Evolutionary conservation across 2,113 vertebrate genomes (phyloP), one percentile per base, ranked within the genome.

Genomic region (Pagrus major): DNA sequence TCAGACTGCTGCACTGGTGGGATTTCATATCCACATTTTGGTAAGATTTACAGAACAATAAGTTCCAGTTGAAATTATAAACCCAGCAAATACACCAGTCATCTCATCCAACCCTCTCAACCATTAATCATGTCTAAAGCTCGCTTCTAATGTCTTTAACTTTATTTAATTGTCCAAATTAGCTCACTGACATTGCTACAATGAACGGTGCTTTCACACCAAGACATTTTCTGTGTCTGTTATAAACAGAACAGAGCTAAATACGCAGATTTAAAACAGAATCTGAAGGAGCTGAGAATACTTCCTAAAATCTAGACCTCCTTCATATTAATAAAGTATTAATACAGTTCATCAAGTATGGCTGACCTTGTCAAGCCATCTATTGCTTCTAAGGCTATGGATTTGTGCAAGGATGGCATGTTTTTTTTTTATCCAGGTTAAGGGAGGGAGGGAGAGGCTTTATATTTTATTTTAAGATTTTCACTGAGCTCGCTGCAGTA

Each of bases 391-490:
- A 60, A 25, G 20, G 23, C 14, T 41, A 33, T 27, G 44, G 49
- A 46, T 65, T 54, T 71, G 33, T 66, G 44, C 55, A 54, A 25
- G 6, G 52, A 5, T 7, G 49, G n/a, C 46, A 6, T 77, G 33
- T 59, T 83, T 64, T 70, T 59, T 83, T 64, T 70, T 21, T 52
- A 51, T 49, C n/a, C 31, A 10, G 29, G 67, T 42, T 71, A 49
- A 66, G 14, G 9, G 37, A 60, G 44, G 67, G 15, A 55, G 64
- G 59, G 39, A 31, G 31, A 18, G 49, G 2, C 42, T 31, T 42
- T 25, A 6, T 72, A 82, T 70, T 84, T 76, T 72, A 82, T 70
- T 84, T 76, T 66, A 59, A 55, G 67, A 63, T 41, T 66, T 49
- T 25, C 52, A n/a, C 70, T 46, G 23, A 39, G 70, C 86, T 83